Percentiles rank a stretch among this genome's conserved stretches.
Conservation (phyloP, 2,888 invertebrate genomes). For the Mechanitis mazaeus region DNA sequence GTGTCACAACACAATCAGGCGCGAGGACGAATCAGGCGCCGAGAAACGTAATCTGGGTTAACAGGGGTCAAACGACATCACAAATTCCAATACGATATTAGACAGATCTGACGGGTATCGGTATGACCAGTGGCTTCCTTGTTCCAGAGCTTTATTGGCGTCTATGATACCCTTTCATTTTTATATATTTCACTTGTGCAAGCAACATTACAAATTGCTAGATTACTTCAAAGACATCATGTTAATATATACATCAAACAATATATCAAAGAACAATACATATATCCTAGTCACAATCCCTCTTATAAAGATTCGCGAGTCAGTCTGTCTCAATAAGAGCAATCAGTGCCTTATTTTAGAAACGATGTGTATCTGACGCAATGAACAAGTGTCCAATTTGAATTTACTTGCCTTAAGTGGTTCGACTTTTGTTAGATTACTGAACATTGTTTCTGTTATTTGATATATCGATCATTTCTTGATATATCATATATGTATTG, state of each 20-base stretch:
- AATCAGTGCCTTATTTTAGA: conserved; percentile 58
- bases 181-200: background rate
- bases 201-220: no score
- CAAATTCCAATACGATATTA: conserved; percentile 81
- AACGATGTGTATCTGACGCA: conserved; percentile 67
- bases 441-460: conserved; percentile 35
- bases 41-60: conserved; percentile 83
- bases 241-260: no score
- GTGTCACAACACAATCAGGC: conserved; percentile 77
- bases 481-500: conserved; percentile 1
- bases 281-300: conserved; percentile 30
- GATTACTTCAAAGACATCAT: no score
- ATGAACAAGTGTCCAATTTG: conserved; percentile 69
- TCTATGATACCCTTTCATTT: background rate
- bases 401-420: conserved; percentile 67
- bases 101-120: conserved; percentile 76
- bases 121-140: conserved; percentile 52
- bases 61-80: conserved; percentile 84
- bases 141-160: conserved; percentile 28
- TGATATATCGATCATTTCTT: conserved; percentile 33
- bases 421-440: conserved; percentile 68
- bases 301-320: conserved; percentile 62
- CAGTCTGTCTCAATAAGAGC: conserved; percentile 60
- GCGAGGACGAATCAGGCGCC: conserved; percentile 76
- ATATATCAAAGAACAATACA: no score